phyloP scores from a whole-genome alignment of 2,888 invertebrate genomes.

The Tachina lurida region DNA sequence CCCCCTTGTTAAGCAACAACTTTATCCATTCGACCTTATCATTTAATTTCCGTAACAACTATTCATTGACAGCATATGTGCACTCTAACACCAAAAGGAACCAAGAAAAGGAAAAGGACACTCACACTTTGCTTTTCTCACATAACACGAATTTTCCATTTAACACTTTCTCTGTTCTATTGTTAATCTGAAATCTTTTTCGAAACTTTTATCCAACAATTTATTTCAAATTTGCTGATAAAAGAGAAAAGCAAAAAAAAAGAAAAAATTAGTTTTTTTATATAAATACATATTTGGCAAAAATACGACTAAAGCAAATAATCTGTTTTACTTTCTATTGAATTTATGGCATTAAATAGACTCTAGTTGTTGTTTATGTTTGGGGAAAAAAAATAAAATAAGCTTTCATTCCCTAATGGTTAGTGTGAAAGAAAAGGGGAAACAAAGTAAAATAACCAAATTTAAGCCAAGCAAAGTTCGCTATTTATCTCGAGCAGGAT shows the following conservation, averaged over 20 bases:
- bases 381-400: neutral
- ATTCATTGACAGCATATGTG: conserved; percentile 34
- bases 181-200: conserved; percentile 46
- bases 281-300: conserved; percentile 9
- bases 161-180: conserved; percentile 58
- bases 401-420: conserved; percentile 2
- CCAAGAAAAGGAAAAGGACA: conserved; percentile 21
- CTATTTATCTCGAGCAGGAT: conserved; percentile 51
- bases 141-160: conserved; percentile 49
- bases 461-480: conserved; percentile 66
- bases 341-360: conserved; percentile 59
- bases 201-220: conserved; percentile 23
- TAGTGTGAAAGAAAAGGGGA: conserved; percentile 1
- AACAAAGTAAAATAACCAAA: conserved; percentile 20
- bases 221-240: conserved; percentile 42
- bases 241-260: conserved; percentile 3
- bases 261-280: neutral
- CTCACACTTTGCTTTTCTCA: conserved; percentile 14
- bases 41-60: conserved; percentile 54
- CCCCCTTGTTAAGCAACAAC: conserved; percentile 16
- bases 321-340: conserved; percentile 58
- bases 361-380: conserved; percentile 38
- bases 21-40: conserved; percentile 56
- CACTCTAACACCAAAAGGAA: neutral
- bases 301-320: conserved; percentile 39